Base-by-base conservation (phyloP, 2,113 vertebrate genomes). In the Casuarius casuarius region DNA sequence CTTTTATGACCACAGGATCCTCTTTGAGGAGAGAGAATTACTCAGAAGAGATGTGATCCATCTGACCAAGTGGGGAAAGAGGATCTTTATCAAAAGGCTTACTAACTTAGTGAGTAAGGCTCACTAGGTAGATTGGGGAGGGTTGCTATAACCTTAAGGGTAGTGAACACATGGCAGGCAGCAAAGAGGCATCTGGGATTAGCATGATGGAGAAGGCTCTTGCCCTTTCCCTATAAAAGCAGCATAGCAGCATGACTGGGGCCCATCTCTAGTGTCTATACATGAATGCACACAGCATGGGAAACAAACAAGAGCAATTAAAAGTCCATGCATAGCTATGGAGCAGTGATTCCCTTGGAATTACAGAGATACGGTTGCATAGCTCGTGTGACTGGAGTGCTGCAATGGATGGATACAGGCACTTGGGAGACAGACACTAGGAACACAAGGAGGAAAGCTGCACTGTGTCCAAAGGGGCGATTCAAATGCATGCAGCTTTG, bases 171-270 rank as follows among this genome's bases (percentile, higher is more conserved):
- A 16, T 9, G 46, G 12, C 2, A 11, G 18, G 13, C 66, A 54
- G 46, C 35, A 73, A 51, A 59, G 44, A 21, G 67, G 35, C 26
- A 33, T 61, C 17, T 14, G 26, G 26, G 25, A 19, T 63, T 23
- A 90, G 40, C 35, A 51, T 22, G 51, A 68, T 8, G 15, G 18
- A 86, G 67, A 66, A 59, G 6, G 44, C 7, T 40, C 28, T 26
- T 66, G 66, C 31, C 5, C 31, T 67, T 67, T 79, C 26, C 40
- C 52, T 54, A 68, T 20, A 74, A 25, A 70, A 40, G 19, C 1
- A 1, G 33, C 4, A 28, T 21, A 40, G 19, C 1, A 1, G 33
- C 4, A 28, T 21, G 35, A 61, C 18, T 15, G 4, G 31, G 35
- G 35, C 14, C 26, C 22, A 51, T 17, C 29, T 38, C 42, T 58